Base-by-base conservation (phyloP, 1,140 invertebrate genomes). In the Eupeodes corollae region DNA sequence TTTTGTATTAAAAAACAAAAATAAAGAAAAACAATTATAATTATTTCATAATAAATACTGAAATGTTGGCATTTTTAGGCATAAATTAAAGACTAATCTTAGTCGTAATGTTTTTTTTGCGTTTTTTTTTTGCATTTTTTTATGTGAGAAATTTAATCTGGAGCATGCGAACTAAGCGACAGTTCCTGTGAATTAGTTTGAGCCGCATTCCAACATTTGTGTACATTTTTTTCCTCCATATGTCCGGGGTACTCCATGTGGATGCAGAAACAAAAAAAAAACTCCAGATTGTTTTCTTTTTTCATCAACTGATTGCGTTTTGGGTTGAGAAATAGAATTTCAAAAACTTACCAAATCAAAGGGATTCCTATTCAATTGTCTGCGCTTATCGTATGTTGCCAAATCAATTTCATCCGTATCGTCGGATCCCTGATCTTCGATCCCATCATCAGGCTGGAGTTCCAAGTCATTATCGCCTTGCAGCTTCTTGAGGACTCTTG, bases 401-500 rank as follows among this genome's bases (percentile, higher is more conserved):
- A 69, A 55, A 54, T 76, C 73, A 43, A 71, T 71, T 6, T 69
- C 53, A 42, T 65, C 63, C 21, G 21, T 26, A 21, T 62, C 60
- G 34, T 64, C 51, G 42, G 37, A 44, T 18, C 39, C 16, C 33
- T 51, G 46, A 8, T 52, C 46, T 30, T 48, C 62, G 18, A 54
- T 54, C 37, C 56, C 54, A n/a, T 43, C 21, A 18, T 59, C 59
- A 5, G 51, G 53, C 9, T 52, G 49, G 10, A 58, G 51, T 14
- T 71, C 59, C 41, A 63, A 57, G 45, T 73, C 67, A 47, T 72
- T 69, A 40, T 75, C 72, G 3, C 76, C 75, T 55, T 80, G 77
- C 50, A 80, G 67, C 63, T 80, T 80, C 52, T 78, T 71, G 33
- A 82, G 59, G 42, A 79, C 74, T 58, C 79, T 68, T 33, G 73